Conservation (phyloP, 2,797 vertebrate species). For the Adelosebastes latens region DNA sequence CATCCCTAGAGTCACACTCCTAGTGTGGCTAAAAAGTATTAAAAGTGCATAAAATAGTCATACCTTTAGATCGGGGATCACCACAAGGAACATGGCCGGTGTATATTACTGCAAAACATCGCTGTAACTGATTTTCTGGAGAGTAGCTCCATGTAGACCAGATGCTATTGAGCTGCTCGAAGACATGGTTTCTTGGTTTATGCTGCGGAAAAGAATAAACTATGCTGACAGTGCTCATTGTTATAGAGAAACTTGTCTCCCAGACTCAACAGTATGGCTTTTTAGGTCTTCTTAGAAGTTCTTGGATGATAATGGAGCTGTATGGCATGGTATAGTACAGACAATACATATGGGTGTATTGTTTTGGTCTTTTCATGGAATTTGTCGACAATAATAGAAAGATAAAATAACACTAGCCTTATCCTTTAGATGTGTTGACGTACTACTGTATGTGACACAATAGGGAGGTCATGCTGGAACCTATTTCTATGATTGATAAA, state of each 20-base stretch:
- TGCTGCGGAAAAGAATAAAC: neutral
- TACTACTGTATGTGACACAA: neutral
- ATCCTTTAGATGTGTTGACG: neutral
- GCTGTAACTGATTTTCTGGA: neutral
- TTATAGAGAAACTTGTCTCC: neutral
- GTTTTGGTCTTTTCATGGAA: neutral
- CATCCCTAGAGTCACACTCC: too few species aligned
- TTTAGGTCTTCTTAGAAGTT: neutral
- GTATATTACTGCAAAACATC: neutral
- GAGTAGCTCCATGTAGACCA: neutral
- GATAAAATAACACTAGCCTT: neutral
- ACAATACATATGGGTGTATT: neutral
- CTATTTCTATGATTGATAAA: neutral
- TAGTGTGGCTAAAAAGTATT: neutral
- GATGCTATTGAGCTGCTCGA: neutral
- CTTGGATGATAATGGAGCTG: neutral
- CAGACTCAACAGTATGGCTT: neutral
- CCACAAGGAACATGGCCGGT: neutral
- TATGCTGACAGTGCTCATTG: neutral
- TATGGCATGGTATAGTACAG: neutral
- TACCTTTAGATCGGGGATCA: neutral
- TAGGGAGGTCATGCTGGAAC: too few species aligned
- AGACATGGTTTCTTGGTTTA: neutral
- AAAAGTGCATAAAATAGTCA: neutral
- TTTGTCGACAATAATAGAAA: neutral